These are phyloP conservation scores for Coronaproctus castanopsis DNA, from an alignment of 2,888 invertebrate species.

Conservation along the genomic window DNA sequence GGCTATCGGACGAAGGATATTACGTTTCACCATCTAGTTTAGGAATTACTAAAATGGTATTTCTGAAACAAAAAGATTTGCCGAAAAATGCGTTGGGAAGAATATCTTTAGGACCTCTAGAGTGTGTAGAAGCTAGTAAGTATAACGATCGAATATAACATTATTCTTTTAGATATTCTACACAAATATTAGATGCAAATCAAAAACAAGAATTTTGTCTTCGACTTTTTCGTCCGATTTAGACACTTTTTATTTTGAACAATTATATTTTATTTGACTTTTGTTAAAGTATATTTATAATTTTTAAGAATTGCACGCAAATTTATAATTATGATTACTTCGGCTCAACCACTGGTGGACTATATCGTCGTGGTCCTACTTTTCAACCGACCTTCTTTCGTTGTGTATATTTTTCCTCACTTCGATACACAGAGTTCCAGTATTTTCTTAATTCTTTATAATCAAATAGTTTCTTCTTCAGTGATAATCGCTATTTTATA, in stretches of 20 bases:
- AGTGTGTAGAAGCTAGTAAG: constrained; percentile 87
- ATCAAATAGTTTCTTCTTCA: too few species aligned
- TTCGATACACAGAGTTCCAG: too few species aligned
- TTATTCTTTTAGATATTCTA: background rate
- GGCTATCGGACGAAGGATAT: constrained; percentile 74
- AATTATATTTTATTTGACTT: too few species aligned
- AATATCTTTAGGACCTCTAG: constrained; percentile 72
- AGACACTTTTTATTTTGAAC: background rate
- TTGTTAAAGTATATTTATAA: too few species aligned
- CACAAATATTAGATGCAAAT: background rate
- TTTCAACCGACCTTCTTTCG: too few species aligned
- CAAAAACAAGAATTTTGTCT: background rate
- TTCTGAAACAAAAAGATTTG: constrained; percentile 64
- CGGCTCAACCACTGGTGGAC: too few species aligned
- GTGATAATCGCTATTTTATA: too few species aligned
- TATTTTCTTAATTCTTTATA: too few species aligned
- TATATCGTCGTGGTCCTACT: too few species aligned
- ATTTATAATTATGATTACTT: too few species aligned
- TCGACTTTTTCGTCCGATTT: background rate
- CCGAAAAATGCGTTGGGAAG: constrained; percentile 65
- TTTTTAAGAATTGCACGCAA: too few species aligned
- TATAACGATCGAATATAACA: background rate
- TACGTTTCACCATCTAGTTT: constrained; percentile 54
- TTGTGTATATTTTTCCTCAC: too few species aligned
- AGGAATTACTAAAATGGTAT: constrained; percentile 77